Evolutionary conservation across 64 coral and sea anemone genomes (phyloP), one percentile per base, ranked within the genome.

Genomic region (Dendrophyllia cribrosa): DNA sequence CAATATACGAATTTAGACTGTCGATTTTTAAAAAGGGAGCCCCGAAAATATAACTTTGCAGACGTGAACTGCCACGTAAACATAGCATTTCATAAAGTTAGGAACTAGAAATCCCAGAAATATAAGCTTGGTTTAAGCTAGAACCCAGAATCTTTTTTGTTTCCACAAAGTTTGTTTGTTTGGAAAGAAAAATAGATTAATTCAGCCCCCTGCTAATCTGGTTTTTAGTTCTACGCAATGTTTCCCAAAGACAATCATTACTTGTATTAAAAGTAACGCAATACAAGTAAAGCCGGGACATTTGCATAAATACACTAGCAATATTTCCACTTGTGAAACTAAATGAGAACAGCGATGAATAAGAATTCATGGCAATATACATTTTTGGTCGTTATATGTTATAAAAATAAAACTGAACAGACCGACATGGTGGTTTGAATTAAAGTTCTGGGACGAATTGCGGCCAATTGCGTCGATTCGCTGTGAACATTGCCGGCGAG

Each of bases 111-210:
- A 74, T 15, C 15, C 14, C 5, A 16, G 13, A 46, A 17, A 4
- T 16, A 13, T 44, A 17, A 45, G 24, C 13, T 49, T 44, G 15
- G 8, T 47, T 47, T 15, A 46, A 7, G 43, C 71, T 26, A 74
- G 26, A 74, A 47, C 3, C 43, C 34, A 47, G 71, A 74, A 46
- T 73, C 6, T 22, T 70, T 9, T 70, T 9, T n/a, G n/a, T 7
- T 23, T 21, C 50, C 50, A 78, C 51, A 55, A 78, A 14, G 56
- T 61, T 43, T 80, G 72, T 80, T 80, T 80, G 77, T 80, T 80
- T 60, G 6, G 58, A 80, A 55, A 25, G 10, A 24, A 64, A 82
- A 68, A 67, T 49, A 62, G 9, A n/a, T 67, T 67, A 50, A 63
- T 44, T 84, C n/a, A 15, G 34, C 16, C 46, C 16, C 62, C 61